Evolutionary conservation across 2,113 vertebrate species (phyloP).

Genomic region (Lutjanus erythropterus): DNA sequence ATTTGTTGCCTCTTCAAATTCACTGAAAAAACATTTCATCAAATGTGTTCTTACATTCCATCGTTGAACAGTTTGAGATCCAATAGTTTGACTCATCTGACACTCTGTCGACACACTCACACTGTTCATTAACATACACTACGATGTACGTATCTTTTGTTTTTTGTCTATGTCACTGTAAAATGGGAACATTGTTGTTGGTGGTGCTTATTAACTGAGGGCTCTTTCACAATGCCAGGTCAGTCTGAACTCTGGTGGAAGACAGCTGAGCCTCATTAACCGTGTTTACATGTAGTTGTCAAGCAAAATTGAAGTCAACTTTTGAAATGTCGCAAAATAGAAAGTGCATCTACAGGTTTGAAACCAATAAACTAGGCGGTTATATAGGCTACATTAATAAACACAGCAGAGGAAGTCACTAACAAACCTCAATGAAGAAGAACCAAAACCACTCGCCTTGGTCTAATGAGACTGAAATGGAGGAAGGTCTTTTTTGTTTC

Average conservation of each 20-base stretch:
- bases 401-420: no score
- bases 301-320: no score
- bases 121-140: conserved; percentile 6
- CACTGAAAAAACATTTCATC: not conserved
- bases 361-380: no score
- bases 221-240: conserved; percentile 2
- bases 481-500: no score
- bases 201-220: not conserved
- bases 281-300: no score
- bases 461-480: no score
- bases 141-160: not conserved
- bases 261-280: not conserved
- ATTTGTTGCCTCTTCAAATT: conserved; percentile 16
- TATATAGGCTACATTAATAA: no score
- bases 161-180: conserved; percentile 13
- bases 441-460: no score
- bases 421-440: no score
- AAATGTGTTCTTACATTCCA: not conserved
- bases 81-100: not conserved
- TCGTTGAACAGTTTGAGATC: not conserved
- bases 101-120: not conserved
- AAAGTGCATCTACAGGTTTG: no score
- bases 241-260: no score
- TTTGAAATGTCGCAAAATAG: no score
- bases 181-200: not conserved